Base-by-base conservation (phyloP, 2,888 invertebrate genomes). In the Hermaeophaga mercurialis region DNA sequence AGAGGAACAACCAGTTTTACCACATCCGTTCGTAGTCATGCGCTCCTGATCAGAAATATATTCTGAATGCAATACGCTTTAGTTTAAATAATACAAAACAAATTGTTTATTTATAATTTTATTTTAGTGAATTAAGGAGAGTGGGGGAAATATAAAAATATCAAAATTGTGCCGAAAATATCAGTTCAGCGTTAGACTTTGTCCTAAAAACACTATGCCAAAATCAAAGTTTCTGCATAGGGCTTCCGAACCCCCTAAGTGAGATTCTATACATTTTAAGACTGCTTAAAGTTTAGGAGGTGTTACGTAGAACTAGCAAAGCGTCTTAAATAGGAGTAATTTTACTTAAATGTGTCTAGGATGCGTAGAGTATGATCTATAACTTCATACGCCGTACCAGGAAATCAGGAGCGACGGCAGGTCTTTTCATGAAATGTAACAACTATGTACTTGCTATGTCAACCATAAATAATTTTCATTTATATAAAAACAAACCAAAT, bases 41-140 rank as follows among this genome's bases (percentile, higher is more conserved):
- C 48, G 54, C 58, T 68, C 77, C 77, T 76, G 70, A 60, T 73
- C 57, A 53, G 70, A 76, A 76, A 76, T 77, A 77, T 77, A 77
- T 76, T 76, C 75, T 73, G 74, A 76, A 76, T 76, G 77, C 77
- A 78, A 76, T 77, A 71, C 73, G 71, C 73, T 76, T 75, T 76
- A 75, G 75, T 77, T 76, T 77, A 76, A 76, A 77, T 76, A 76
- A 75, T 70, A 75, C 71, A 74, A 74, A 74, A 69, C 65, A 68
- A 70, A 72, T 75, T 75, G 73, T 75, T 75, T 75, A 75, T 74
- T 70, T 69, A 70, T 69, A 66, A 66, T 64, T 64, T 66, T 61
- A 64, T 60, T 58, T 56, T 49, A 24, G 11, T 39, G n/a, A 44
- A 11, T 1, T 15, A 17, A 14, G 26, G 24, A 45, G 60, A 45